Evolutionary conservation across 2,797 vertebrate species (phyloP).

Genomic region (Rhabdophis nuchalis): DNA sequence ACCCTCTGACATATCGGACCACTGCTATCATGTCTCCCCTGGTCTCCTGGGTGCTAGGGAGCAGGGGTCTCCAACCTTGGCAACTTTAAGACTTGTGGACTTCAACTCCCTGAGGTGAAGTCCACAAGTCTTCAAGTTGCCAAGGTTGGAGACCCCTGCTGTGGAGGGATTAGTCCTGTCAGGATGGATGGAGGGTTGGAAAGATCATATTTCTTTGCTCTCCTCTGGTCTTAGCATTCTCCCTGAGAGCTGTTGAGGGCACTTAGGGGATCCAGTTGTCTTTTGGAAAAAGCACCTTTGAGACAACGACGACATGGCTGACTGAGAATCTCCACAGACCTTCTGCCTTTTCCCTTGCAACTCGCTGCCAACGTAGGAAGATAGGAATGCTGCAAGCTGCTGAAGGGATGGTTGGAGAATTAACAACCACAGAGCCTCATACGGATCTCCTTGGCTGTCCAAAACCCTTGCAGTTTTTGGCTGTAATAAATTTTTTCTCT

Average conservation of each 20-base stretch:
- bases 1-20: no score
- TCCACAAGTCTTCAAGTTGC: no score
- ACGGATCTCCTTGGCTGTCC: background rate
- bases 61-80: no score
- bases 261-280: background rate
- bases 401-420: background rate
- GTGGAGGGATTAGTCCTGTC: background rate
- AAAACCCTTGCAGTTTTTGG: background rate
- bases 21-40: no score
- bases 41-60: no score
- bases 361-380: background rate
- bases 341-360: background rate
- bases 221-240: background rate
- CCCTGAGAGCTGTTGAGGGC: background rate
- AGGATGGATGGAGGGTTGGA: background rate
- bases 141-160: no score
- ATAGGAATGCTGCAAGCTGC: background rate
- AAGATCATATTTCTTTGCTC: background rate
- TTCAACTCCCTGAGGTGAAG: no score
- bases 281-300: background rate
- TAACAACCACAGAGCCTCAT: background rate
- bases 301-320: background rate
- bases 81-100: no score
- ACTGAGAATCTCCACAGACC: background rate
- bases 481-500: background rate